phyloP scores from a whole-genome alignment of 2,797 vertebrate genomes.

The Phyllotis vaccarum region DNA sequence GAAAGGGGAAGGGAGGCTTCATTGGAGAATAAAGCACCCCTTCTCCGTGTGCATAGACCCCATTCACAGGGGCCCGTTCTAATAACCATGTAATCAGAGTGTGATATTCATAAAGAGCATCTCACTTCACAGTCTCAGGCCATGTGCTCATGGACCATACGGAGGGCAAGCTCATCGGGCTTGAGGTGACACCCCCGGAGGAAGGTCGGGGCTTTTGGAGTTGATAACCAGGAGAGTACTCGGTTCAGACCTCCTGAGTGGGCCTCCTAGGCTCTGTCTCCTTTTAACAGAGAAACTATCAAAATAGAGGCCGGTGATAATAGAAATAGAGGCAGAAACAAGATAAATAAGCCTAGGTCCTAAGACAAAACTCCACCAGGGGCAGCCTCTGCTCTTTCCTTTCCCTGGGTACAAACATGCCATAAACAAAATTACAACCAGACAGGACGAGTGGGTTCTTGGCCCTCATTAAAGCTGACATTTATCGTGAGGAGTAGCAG shows the following conservation, averaged over 20 bases:
- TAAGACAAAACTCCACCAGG: neutral
- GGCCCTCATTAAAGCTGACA: neutral
- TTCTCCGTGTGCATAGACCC: neutral
- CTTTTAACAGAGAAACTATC: neutral
- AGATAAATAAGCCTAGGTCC: neutral
- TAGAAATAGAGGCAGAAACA: neutral
- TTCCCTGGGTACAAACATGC: neutral
- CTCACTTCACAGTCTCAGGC: neutral
- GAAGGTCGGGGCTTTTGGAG: neutral
- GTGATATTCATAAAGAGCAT: neutral
- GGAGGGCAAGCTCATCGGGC: neutral
- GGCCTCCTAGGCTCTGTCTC: neutral
- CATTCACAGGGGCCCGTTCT: neutral
- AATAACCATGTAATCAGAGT: neutral
- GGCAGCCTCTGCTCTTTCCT: neutral
- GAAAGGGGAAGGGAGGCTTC: neutral
- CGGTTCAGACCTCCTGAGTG: neutral
- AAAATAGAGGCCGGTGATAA: neutral
- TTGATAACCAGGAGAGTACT: neutral
- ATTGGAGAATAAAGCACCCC: neutral
- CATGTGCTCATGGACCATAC: neutral
- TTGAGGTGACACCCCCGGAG: neutral
- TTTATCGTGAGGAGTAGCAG: rapidly evolving
- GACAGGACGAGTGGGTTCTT: neutral
- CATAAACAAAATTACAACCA: neutral